Evolutionary conservation across 1,140 invertebrate genomes (phyloP).

Genomic region (Trichonephila clavata): DNA sequence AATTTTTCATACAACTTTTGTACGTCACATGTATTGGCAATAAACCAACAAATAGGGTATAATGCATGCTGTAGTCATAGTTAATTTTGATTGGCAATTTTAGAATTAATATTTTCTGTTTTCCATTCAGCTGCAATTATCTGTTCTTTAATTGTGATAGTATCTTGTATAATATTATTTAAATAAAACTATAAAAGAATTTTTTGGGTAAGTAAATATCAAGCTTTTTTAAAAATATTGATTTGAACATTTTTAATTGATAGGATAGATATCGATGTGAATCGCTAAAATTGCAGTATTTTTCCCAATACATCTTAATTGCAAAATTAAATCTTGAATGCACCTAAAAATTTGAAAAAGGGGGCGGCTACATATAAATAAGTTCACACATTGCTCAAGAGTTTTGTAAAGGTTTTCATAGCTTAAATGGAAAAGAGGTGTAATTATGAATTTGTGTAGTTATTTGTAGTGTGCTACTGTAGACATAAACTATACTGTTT

Average conservation of each 20-base stretch:
- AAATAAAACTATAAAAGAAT: constrained; percentile 72
- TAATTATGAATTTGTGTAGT: neutral
- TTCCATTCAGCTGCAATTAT: constrained; percentile 67
- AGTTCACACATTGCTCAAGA: neutral
- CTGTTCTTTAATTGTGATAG: constrained; percentile 69
- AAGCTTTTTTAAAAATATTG: neutral
- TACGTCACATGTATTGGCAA: constrained; percentile 56
- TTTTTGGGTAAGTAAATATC: constrained; percentile 66
- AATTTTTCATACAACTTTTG: neutral
- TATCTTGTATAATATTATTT: constrained; percentile 74
- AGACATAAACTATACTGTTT: neutral
- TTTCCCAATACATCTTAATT: neutral
- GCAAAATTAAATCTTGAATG: neutral
- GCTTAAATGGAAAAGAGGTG: neutral
- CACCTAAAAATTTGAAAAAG: neutral
- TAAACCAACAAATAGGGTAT: constrained; percentile 20
- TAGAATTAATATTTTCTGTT: constrained; percentile 41
- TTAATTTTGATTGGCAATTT: neutral
- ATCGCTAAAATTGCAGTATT: no score
- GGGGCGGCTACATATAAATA: neutral
- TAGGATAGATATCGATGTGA: neutral
- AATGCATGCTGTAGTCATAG: constrained; percentile 1
- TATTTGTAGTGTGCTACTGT: neutral
- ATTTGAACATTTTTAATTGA: neutral
- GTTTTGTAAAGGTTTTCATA: neutral